Evolutionary conservation across 2,797 vertebrate genomes (phyloP).

Genomic region (Oophaga sylvatica): DNA sequence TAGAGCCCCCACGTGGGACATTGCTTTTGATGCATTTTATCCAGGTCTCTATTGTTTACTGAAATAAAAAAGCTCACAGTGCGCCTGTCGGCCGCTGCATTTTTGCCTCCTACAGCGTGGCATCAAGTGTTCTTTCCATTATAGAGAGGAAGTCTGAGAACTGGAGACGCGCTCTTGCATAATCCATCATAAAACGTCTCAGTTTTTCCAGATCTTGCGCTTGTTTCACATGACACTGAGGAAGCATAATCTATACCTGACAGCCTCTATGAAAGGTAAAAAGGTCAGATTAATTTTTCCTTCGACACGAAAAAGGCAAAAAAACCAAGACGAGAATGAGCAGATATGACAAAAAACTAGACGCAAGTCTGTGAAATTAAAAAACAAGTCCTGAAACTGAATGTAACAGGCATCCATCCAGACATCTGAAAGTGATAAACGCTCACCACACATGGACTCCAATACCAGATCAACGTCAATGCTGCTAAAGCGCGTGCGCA

Average conservation of each 20-base stretch:
- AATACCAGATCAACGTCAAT: not conserved
- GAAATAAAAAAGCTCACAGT: not conserved
- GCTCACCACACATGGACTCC: conserved; percentile 1
- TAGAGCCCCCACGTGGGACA: too few species aligned
- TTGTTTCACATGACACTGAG: conserved; percentile 13
- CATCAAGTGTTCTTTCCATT: conserved; percentile 49
- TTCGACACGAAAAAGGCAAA: not conserved
- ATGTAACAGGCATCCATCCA: conserved; percentile 1
- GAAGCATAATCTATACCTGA: not conserved
- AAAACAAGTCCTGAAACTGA: not conserved
- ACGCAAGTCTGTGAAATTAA: not conserved
- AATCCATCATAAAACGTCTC: conserved; percentile 30
- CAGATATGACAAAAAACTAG: not conserved
- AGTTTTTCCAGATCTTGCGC: conserved; percentile 1
- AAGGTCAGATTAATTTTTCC: not conserved
- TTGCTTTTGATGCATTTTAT: too few species aligned
- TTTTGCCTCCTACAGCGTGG: conserved; percentile 46
- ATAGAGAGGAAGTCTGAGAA: conserved; percentile 47
- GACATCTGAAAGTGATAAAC: conserved; percentile 20
- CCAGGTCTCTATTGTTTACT: not conserved
- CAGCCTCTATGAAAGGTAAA: not conserved
- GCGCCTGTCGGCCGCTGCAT: conserved; percentile 29
- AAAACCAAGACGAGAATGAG: not conserved
- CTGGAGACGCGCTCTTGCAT: conserved; percentile 8
- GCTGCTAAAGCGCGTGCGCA: not conserved